Evolutionary conservation across 2,888 invertebrate species (phyloP), one percentile per base, ranked within the genome.

Genomic region (Scaeva pyrastri): DNA sequence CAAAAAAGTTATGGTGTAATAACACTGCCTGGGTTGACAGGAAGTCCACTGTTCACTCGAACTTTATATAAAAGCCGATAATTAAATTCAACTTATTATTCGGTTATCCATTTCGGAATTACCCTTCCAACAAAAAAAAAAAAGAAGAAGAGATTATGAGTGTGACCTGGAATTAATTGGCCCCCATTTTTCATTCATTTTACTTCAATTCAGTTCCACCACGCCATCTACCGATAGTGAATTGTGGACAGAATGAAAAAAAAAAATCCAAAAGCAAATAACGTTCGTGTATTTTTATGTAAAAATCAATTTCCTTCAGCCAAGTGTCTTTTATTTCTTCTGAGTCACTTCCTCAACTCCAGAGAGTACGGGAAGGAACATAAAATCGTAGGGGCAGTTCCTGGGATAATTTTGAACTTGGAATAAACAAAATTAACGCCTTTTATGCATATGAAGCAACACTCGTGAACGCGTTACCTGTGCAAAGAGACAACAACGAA

Each of bases 161-260:
- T 86, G 86, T 86, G 86, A 86, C 86, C 86, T 82, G 82, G 86
- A 86, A 86, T 86, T 74, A 86, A 86, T 86, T 82, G 82, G 36
- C 55, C 86, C 86, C 78, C 85, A 81, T 81, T 71, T 77, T 41
- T 81, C 81, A 86, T 70, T 62, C 76, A n/a, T n/a, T n/a, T n/a
- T n/a, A n/a, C n/a, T n/a, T n/a, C n/a, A n/a, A 52, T 31, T 31
- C 31, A 31, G n/a, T n/a, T n/a, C n/a, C 31, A 31, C 31, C 52
- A 6, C 36, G 19, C 26, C 26, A 10, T 58, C 19, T 3, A 5
- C 12, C 39, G 19, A 41, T 31, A 31, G 31, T 31, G 31, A 31
- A 31, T 31, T 31, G 31, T 31, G 31, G 31, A 31, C 5, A 36
- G 14, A 7, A 41, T 12, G 36, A 4, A 39, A 55, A 56, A 56